Conservation (phyloP, 1,140 invertebrate genomes). For the Semibalanus balanoides region DNA sequence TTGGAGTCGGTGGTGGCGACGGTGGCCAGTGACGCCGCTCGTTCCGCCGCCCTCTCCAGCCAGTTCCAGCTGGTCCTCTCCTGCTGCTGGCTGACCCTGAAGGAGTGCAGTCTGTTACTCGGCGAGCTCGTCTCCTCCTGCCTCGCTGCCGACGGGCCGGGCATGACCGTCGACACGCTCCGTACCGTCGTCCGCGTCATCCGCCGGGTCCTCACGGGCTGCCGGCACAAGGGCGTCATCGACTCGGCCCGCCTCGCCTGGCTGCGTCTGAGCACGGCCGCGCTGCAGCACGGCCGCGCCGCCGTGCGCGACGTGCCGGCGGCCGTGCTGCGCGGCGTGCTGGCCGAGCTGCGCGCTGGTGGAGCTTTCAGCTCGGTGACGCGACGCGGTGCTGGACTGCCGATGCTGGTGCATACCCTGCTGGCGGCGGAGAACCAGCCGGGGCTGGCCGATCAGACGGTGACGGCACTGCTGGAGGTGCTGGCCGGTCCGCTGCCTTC, state of each 20-base stretch:
- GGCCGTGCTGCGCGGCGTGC: background rate
- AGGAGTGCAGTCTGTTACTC: conserved; percentile 36
- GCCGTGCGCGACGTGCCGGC: background rate
- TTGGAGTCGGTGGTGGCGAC: conserved; percentile 29
- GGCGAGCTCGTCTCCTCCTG: background rate
- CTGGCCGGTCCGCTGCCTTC: background rate
- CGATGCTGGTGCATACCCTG: background rate
- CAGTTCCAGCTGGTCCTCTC: conserved; percentile 52
- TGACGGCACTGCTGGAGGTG: background rate
- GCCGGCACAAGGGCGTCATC: conserved; percentile 64
- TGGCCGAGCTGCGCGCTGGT: background rate
- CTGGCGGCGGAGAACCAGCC: background rate
- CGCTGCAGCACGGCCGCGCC: background rate
- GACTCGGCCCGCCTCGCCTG: conserved; percentile 47
- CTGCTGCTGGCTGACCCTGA: conserved; percentile 61
- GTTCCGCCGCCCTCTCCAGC: conserved; percentile 36
- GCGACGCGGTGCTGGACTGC: background rate
- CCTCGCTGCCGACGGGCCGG: background rate
- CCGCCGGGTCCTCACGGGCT: conserved; percentile 48
- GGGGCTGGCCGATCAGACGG: background rate
- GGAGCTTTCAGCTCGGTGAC: background rate
- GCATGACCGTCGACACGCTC: background rate
- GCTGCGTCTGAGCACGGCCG: background rate
- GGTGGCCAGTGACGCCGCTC: conserved; percentile 24
- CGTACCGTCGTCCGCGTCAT: conserved; percentile 28